Evolutionary conservation across 2,113 vertebrate genomes (phyloP).

Genomic region (Micronycteris hirsuta): DNA sequence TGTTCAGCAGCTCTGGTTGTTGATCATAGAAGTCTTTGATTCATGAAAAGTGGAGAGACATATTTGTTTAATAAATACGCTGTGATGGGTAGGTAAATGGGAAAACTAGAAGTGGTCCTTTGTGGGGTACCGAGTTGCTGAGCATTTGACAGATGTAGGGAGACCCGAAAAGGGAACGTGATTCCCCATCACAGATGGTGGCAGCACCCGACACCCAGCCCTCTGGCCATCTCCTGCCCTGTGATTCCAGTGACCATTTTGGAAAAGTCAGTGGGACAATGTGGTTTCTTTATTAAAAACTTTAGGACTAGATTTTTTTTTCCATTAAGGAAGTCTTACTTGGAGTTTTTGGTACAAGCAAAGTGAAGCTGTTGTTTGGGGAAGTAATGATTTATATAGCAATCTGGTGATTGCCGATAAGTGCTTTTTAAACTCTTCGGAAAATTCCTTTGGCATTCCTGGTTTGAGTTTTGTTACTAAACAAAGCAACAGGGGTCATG

Average conservation of each 20-base stretch:
- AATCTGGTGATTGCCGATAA: neutral
- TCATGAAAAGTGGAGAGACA: neutral
- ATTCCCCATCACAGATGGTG: neutral
- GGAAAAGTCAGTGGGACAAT: neutral
- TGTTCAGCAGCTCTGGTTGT: neutral
- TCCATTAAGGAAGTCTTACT: neutral
- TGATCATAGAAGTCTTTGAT: neutral
- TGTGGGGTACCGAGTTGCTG: neutral
- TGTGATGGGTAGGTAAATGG: neutral
- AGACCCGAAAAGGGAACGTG: neutral
- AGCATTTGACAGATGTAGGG: neutral
- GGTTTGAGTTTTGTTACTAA: conserved; percentile 62
- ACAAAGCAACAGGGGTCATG: conserved; percentile 41
- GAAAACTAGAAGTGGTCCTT: neutral
- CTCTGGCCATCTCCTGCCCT: neutral
- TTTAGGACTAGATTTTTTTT: neutral
- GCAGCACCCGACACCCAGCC: neutral
- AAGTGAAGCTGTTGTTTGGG: neutral
- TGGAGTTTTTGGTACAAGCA: neutral
- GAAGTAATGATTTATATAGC: conserved; percentile 10
- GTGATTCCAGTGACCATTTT: neutral
- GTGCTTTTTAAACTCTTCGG: conserved; percentile 38
- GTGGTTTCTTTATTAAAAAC: neutral
- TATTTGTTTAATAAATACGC: neutral
- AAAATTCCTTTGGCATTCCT: conserved; percentile 65